Base-by-base conservation (phyloP, 2,797 vertebrate genomes). In the Betta splendens region DNA sequence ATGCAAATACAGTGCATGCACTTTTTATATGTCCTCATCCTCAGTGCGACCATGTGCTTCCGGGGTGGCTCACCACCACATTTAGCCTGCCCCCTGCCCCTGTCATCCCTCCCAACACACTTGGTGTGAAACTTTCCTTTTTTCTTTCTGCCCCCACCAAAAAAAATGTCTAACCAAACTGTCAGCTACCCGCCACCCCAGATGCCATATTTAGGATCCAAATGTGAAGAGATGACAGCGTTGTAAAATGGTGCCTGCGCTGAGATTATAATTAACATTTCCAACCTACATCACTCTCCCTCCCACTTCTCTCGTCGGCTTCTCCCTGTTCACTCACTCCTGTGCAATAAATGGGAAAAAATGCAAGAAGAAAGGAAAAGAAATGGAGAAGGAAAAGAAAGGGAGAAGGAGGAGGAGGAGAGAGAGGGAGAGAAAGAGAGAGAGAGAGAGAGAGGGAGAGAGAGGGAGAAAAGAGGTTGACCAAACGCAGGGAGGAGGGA, bases 211-310 rank as follows among this genome's bases (percentile, higher is more conserved):
- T 89, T 87, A 85, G 86, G 85, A 81, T 79, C 64, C 77, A 72
- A 83, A 85, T 77, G 87, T 82, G 78, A 80, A 62, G 79, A 83
- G 87, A 85, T 89, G 90, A 85, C 87, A 85, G 81, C 75, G 82
- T 77, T 89, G 89, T 92, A 92, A 93, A 93, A 93, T 93, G 92
- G 92, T 85, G 89, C 88, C 89, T 79, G 91, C 81, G 83, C 84
- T 80, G 82, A 85, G 90, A 92, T 92, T 91, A 89, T 91, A 92
- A 92, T 92, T 91, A 92, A 92, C 89, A 86, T 92, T 92, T 92
- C 90, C 90, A 93, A 91, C 91, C 92, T 92, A 84, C 90, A 89
- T 91, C 92, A 82, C 75, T 85, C 90, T 87, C 86, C 83, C 88
- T 87, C 88, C 89, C 88, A 81, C 90, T 13, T 88, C n/a, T 83